phyloP scores from a whole-genome alignment of 2,888 invertebrate species.

The Scelioninae gen. 2 region DNA sequence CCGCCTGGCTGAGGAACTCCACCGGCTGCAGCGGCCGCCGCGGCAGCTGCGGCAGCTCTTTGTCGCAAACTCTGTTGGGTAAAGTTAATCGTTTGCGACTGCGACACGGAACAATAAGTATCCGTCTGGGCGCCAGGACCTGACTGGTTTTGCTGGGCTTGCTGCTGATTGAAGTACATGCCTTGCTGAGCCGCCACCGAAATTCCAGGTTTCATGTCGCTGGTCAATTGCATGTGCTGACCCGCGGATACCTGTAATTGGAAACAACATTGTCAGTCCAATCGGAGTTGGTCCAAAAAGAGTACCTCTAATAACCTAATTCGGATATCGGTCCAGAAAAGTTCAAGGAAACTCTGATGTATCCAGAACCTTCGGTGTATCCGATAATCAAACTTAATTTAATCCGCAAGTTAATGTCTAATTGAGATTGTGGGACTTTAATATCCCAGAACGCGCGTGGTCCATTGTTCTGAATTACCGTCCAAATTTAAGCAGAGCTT shows the following conservation, averaged over 20 bases:
- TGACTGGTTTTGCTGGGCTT: conserved; percentile 67
- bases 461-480: background rate
- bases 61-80: conserved; percentile 83
- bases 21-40: conserved; percentile 70
- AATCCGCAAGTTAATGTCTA: background rate
- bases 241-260: conserved; percentile 86
- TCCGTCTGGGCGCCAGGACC: conserved; percentile 75
- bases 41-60: conserved; percentile 76
- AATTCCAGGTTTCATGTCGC: conserved; percentile 84
- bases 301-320: too few relatives aligned
- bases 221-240: conserved; percentile 88
- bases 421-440: too few relatives aligned
- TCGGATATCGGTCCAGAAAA: too few relatives aligned
- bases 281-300: too few relatives aligned
- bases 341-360: too few relatives aligned
- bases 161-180: conserved; percentile 81
- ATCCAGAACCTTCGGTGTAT: too few relatives aligned
- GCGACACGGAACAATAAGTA: conserved; percentile 83
- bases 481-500: background rate
- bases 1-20: conserved; percentile 60
- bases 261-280: background rate
- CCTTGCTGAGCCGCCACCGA: conserved; percentile 91
- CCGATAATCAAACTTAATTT: too few relatives aligned
- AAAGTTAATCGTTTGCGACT: conserved; percentile 91
- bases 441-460: background rate